A percentile compares a stretch with the other conserved stretches of the same genome.
These are phyloP conservation scores for Cryptocephalus moraei DNA, from an alignment of 2,888 invertebrate species.

Conservation along the genomic window DNA sequence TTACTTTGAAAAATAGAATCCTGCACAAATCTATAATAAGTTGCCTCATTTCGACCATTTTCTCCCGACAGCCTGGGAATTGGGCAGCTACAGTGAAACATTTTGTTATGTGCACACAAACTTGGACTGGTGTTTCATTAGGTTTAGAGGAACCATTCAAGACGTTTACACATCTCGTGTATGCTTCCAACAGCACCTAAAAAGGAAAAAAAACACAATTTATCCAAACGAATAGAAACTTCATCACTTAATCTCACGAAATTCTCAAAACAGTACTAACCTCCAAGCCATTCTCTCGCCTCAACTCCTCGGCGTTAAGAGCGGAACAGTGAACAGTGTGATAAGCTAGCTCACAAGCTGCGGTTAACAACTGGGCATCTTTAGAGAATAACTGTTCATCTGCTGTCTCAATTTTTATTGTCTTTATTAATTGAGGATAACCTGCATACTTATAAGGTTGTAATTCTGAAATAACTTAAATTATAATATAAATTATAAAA, in stretches of 20 bases:
- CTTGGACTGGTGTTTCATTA: conserved; percentile 74
- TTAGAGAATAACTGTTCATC: conserved; percentile 90
- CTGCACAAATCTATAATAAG: conserved; percentile 79
- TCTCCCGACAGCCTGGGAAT: conserved; percentile 82
- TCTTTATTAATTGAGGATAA: conserved; percentile 93
- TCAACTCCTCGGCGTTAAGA: conserved; percentile 93
- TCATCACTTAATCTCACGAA: background rate
- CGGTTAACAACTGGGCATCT: conserved; percentile 69
- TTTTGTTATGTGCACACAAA: conserved; percentile 82
- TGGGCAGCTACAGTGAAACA: conserved; percentile 94
- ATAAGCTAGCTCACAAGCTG: conserved; percentile 90
- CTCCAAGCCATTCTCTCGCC: conserved; percentile 88
- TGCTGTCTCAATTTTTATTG: conserved; percentile 85
- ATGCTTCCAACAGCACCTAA: conserved; percentile 76
- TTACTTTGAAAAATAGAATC: conserved; percentile 75
- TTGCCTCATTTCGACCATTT: conserved; percentile 78
- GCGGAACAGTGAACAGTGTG: conserved; percentile 95
- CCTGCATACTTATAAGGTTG: conserved; percentile 98
- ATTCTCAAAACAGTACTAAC: conserved; percentile 32
- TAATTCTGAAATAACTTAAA: conserved; percentile 49
- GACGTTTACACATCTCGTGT: conserved; percentile 89
- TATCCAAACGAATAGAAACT: background rate
- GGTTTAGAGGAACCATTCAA: conserved; percentile 68
- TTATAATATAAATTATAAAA: background rate
- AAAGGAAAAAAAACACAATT: conserved; percentile 11